Evolutionary conservation across 2,888 invertebrate species (phyloP), one percentile per base, ranked within the genome.

Genomic region (Ophraella communa): DNA sequence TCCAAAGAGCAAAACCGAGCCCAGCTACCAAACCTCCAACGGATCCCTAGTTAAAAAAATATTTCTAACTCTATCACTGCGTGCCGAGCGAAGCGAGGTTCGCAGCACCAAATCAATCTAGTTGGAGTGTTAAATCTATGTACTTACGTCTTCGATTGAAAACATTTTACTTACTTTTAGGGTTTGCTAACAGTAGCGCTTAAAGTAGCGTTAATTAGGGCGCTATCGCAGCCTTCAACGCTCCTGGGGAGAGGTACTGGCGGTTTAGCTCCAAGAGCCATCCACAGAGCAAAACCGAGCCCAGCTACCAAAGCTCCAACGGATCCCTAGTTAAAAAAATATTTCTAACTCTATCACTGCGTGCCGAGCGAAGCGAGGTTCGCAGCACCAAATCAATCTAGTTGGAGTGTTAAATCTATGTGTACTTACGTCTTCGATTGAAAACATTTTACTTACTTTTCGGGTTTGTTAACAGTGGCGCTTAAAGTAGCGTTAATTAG

Each of bases 181-280:
- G 63, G 49, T 4, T 64, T 27, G 11, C 23, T 44, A 21, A 55
- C 23, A 18, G 24, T 14, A 1, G 44, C 5, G 35, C 4, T 17
- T 5, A 39, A 49, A 57, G 62, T 67, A 0, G 35, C 30, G 24
- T 58, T 58, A 57, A 52, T 7, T n/a, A 35, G 8, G 27, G 18
- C 33, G 11, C 20, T 47, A 55, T 71, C 65, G 66, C 92, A 92
- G 35, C 88, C 88, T 3, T 84, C 86, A 0, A 83, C 85, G 11
- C 85, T 85, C 42, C 89, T 83, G 0, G 88, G 86, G 42, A 92
- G 77, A 53, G 81, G 84, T 4, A 81, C 79, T 0, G 84, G 79
- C 0, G 92, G 91, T 71, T 90, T 90, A 0, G 94, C 90, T 3
- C 88, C 87, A 78, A 96, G 93, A 55, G 93, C 94, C 70, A 95